Evolutionary conservation across 2,113 vertebrate genomes (phyloP), one percentile per base, ranked within the genome.

Genomic region (Brachyhypopomus occidentalis): DNA sequence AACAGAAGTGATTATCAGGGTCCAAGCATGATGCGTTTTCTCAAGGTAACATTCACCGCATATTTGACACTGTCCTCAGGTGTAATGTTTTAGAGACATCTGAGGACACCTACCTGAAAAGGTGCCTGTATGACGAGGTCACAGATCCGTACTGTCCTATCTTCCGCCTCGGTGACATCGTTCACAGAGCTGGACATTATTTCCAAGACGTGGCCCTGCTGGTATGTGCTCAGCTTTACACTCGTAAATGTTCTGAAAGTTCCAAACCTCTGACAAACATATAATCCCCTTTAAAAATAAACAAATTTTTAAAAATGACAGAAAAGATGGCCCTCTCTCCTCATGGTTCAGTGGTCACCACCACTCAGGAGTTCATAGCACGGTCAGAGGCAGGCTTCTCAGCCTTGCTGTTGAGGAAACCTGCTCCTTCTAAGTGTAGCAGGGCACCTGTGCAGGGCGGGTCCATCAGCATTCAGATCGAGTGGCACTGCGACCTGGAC

Each of bases 401-500:
- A 41, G 7, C 5, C 34, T 76, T n/a, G 62, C 30, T 67, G 52
- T 30, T 41, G 2, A 23, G 41, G 0, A 1, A 2, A 2, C 7
- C 25, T 4, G 59, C 12, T 9, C 19, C 17, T 27, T 9, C 11
- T 71, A 36, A 58, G 12, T 55, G 20, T 30, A 41, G 55, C 38
- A 22, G 4, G 17, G 2, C 77, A 23, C 69, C 30, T 77, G 76
- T 71, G 58, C 83, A 98, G 97, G 97, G 97, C 1, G 96, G 95
- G 66, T 95, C 96, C 70, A 94, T 98, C 83, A 94, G 95, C 79
- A 92, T 98, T 86, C 87, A 95, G 88, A 96, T 98, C 3, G 88
- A 95, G 45, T 98, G 97, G 97, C 79, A 94, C 87, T 98, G 97
- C 91, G 94, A 98, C 87, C 93, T 98, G 34, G 97, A 98, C 89